Percentiles rank a stretch among this genome's conserved stretches.
Evolutionary conservation across 1,140 invertebrate species (phyloP).

Genomic region (Diabrotica virgifera): DNA sequence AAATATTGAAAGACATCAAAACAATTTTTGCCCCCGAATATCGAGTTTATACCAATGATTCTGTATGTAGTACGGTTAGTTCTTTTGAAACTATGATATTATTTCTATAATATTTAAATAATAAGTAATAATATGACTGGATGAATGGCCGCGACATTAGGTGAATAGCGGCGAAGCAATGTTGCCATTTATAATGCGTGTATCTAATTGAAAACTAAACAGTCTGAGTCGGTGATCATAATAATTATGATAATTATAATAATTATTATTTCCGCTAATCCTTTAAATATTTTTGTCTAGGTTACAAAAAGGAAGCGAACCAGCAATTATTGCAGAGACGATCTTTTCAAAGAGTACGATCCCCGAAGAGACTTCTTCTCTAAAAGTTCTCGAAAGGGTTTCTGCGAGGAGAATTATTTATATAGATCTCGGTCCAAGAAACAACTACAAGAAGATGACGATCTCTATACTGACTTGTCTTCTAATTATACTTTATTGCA

Average conservation of each 20-base stretch:
- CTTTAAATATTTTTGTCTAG: neutral
- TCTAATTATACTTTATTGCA: neutral
- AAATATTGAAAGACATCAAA: slow-evolving; percentile 28
- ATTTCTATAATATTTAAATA: no score
- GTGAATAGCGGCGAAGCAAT: no score
- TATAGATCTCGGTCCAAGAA: neutral
- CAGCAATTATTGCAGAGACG: neutral
- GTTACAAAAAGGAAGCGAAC: neutral
- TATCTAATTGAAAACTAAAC: no score
- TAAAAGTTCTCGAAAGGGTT: neutral
- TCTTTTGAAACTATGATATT: no score
- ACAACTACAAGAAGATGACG: neutral
- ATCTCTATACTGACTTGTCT: neutral
- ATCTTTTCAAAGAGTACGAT: neutral
- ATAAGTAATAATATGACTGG: no score
- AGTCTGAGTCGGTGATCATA: no score
- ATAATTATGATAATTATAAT: no score
- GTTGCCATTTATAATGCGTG: no score
- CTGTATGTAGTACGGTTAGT: neutral
- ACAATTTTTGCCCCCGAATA: slow-evolving; percentile 27
- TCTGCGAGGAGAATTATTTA: neutral
- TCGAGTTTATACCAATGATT: slow-evolving; percentile 11
- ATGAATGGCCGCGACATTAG: no score
- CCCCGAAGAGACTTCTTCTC: neutral
- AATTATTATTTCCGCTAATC: neutral